A percentile compares a stretch with the other conserved stretches of the same genome.
These are phyloP conservation scores for Aphrophora alni DNA, from an alignment of 2,888 invertebrate species.

Conservation along the genomic window DNA sequence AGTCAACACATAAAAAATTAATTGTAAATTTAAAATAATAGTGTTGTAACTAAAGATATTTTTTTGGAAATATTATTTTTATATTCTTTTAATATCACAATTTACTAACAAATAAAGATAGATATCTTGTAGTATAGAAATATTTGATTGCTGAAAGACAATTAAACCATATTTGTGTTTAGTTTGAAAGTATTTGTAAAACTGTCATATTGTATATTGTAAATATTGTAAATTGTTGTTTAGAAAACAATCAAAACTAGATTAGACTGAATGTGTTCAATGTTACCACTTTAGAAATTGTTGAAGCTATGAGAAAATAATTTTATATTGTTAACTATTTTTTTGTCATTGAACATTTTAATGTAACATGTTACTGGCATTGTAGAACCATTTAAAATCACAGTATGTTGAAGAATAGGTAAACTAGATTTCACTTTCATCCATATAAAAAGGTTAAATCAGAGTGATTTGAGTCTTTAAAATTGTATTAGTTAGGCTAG, in stretches of 20 bases:
- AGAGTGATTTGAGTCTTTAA: no score
- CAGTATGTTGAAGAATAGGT: no score
- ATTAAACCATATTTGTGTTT: background rate
- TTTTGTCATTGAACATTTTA: background rate
- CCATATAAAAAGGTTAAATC: no score
- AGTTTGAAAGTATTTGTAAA: background rate
- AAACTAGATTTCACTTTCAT: no score
- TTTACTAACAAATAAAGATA: no score
- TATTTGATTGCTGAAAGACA: background rate
- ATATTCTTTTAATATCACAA: background rate
- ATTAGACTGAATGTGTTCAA: constrained; percentile 6
- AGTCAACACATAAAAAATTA: background rate
- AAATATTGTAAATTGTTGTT: background rate
- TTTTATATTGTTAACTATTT: background rate
- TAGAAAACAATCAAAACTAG: background rate
- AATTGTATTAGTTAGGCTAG: no score
- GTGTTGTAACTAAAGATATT: background rate
- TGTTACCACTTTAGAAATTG: background rate
- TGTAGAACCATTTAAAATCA: background rate
- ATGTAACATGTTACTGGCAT: background rate
- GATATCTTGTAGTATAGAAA: background rate
- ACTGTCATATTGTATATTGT: background rate
- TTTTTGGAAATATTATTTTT: background rate
- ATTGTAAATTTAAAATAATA: background rate
- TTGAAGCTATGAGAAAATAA: background rate